Conservation (phyloP, 2,797 vertebrate species). For the Varecia variegata region DNA sequence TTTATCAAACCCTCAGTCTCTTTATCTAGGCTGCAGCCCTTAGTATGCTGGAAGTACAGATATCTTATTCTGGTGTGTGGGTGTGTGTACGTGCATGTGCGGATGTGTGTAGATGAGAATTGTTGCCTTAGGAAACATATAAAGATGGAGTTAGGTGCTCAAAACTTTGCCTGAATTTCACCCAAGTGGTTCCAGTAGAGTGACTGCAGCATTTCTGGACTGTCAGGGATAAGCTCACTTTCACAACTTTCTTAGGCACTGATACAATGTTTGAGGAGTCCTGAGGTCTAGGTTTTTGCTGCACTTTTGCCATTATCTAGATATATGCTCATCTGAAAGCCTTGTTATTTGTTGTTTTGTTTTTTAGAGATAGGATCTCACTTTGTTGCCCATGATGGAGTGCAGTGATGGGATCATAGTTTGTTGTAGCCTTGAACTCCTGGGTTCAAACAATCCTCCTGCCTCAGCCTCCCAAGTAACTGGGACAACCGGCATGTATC, state of each 20-base stretch:
- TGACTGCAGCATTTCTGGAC: neutral
- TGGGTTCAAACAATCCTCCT: neutral
- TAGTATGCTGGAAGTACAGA: neutral
- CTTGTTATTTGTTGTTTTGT: neutral
- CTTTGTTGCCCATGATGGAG: neutral
- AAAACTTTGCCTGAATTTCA: neutral
- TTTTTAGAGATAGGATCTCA: neutral
- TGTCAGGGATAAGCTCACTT: neutral
- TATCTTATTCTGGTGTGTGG: neutral
- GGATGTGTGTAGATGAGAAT: neutral
- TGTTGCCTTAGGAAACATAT: neutral
- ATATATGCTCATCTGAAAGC: neutral
- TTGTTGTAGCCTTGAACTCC: neutral
- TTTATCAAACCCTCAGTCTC: neutral
- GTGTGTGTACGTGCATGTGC: neutral
- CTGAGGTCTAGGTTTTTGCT: neutral
- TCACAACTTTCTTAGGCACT: neutral
- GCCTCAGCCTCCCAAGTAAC: neutral
- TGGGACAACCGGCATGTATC: neutral
- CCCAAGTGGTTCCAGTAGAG: neutral
- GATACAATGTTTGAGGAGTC: neutral
- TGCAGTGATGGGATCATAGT: neutral
- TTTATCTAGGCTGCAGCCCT: neutral
- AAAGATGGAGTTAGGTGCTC: neutral
- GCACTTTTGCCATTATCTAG: neutral